Conservation (phyloP, 2,888 invertebrate genomes). For the Gastracanthus pulcherrimus region DNA sequence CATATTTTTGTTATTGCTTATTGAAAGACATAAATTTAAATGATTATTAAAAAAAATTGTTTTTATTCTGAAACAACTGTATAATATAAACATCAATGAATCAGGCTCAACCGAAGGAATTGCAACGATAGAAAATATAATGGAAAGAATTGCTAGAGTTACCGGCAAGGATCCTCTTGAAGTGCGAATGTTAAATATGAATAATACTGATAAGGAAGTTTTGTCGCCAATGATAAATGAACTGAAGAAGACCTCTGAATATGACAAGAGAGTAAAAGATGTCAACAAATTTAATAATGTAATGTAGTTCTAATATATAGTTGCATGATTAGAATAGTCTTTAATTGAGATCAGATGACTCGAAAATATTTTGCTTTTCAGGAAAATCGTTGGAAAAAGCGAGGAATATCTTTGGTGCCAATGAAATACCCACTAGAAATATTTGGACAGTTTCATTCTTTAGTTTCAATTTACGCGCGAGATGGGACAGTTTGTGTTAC, state of each 20-base stretch:
- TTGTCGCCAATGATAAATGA: slow-evolving; percentile 79
- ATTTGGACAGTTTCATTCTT: slow-evolving; percentile 80
- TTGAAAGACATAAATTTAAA: no score
- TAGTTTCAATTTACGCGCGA: slow-evolving; percentile 84
- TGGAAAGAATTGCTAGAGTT: slow-evolving; percentile 83
- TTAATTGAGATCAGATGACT: not conserved
- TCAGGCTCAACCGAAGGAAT: slow-evolving; percentile 83
- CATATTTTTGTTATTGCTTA: no score
- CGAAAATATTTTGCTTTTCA: slow-evolving; percentile 66
- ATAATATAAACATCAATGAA: not conserved
- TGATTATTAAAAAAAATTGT: no score
- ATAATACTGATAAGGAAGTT: slow-evolving; percentile 76
- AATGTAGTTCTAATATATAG: slow-evolving; percentile 54
- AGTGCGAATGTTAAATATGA: slow-evolving; percentile 81
- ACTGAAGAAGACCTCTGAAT: slow-evolving; percentile 81
- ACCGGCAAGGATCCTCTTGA: slow-evolving; percentile 81
- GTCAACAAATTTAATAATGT: slow-evolving; percentile 82
- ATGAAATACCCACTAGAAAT: slow-evolving; percentile 83
- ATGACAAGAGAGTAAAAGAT: slow-evolving; percentile 79
- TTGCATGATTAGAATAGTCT: not conserved
- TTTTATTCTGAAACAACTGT: no score
- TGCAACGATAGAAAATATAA: slow-evolving; percentile 82
- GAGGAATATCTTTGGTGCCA: slow-evolving; percentile 83
- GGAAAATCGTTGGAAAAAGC: slow-evolving; percentile 90
- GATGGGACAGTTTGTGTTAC: slow-evolving; percentile 86